phyloP scores from a whole-genome alignment of 2,888 invertebrate genomes.

The Acleris holmiana region DNA sequence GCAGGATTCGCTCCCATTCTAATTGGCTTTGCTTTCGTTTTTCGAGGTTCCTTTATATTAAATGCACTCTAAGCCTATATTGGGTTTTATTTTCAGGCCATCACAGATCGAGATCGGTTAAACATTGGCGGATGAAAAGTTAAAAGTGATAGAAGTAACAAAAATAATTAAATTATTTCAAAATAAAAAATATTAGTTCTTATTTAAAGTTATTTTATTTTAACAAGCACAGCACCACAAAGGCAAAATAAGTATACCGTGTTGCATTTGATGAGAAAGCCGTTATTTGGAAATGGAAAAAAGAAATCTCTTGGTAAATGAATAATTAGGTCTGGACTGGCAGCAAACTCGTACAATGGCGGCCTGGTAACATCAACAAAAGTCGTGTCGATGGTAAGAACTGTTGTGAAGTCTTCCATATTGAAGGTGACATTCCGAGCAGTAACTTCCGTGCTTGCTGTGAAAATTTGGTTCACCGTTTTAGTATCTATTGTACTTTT shows the following conservation, averaged over 20 bases:
- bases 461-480: constrained; percentile 60
- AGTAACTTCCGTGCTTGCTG: constrained; percentile 48
- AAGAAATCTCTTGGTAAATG: constrained; percentile 89
- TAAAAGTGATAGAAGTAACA: constrained; percentile 78
- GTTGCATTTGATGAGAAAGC: constrained; percentile 34
- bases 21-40: constrained; percentile 8
- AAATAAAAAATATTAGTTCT: constrained; percentile 81
- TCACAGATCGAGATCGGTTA: constrained; percentile 64
- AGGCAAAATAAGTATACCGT: constrained; percentile 25
- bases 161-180: constrained; percentile 81
- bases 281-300: constrained; percentile 85
- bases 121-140: constrained; percentile 73
- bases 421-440: constrained; percentile 57
- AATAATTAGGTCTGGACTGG: constrained; percentile 86
- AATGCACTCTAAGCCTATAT: constrained; percentile 39
- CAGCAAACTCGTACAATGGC: constrained; percentile 69
- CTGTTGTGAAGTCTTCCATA: constrained; percentile 55
- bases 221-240: constrained; percentile 38
- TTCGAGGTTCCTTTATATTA: not conserved
- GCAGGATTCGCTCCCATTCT: too few species aligned
- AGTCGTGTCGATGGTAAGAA: constrained; percentile 64
- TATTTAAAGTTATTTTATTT: constrained; percentile 75
- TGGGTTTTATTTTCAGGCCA: constrained; percentile 77
- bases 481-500: constrained; percentile 46
- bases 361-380: constrained; percentile 70